Evolutionary conservation across 2,888 invertebrate genomes (phyloP), one percentile per base, ranked within the genome.

Genomic region (Automeris io): DNA sequence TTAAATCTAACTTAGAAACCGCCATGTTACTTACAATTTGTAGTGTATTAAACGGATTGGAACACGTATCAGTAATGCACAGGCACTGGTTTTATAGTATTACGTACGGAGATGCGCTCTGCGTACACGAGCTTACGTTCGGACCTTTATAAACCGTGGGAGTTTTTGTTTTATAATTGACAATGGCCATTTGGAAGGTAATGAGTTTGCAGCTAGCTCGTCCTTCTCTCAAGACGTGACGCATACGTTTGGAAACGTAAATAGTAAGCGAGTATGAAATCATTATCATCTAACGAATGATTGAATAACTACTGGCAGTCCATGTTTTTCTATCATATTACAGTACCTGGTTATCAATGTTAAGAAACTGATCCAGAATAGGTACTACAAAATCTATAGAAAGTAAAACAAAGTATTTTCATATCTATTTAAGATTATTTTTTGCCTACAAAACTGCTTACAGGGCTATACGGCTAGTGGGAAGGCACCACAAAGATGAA

Each of bases 121-220:
- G 82, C 61, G 76, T 68, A 63, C 56, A 63, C 64, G 57, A 65
- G 66, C 69, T 63, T 68, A 65, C 71, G 65, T 57, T 49, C 71
- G 62, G 61, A 73, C 78, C 76, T 82, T 83, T 86, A 82, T 85
- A 86, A 79, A 72, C 81, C 81, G 83, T 83, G 85, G 74, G 83
- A 85, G 70, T 80, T 85, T 82, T 83, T 81, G 80, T 78, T 71
- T 75, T 72, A 60, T 73, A 75, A 80, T 74, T 77, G 73, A 81
- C 82, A 83, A 85, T 82, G 72, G 78, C 73, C 74, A 72, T 75
- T 64, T 62, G 70, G 72, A 73, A 77, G 72, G 71, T 83, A 85
- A 85, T 85, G 74, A 80, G 85, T 77, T 64, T 66, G 74, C 80
- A 85, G 67, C 74, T 83, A 68, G 57, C 49, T 56, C 74, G 83